These are phyloP conservation scores for Byasa hedistus DNA, from an alignment of 2,888 invertebrate species.

Conservation along the genomic window DNA sequence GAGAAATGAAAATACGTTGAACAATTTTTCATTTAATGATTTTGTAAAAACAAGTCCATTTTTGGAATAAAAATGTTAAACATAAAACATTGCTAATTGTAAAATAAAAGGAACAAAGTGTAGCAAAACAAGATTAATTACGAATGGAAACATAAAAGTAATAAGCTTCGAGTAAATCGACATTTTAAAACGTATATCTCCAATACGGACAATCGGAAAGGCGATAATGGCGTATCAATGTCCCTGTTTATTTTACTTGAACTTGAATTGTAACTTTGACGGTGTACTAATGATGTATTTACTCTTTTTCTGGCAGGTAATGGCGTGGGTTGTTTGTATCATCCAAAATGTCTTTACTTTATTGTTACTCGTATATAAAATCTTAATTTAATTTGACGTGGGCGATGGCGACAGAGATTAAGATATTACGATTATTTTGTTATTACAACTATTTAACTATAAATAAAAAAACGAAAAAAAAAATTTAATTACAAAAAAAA, in stretches of 20 bases:
- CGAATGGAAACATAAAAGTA: constrained; percentile 1
- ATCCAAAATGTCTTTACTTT: neutral
- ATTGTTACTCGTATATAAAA: too few species aligned
- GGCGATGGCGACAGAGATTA: too few species aligned
- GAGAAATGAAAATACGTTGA: too few species aligned
- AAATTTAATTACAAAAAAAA: too few species aligned
- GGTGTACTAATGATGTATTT: constrained; percentile 20
- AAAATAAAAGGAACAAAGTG: neutral
- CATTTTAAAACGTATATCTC: neutral
- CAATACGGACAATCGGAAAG: neutral
- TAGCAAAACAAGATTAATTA: constrained; percentile 11
- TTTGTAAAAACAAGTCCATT: neutral
- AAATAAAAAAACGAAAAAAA: too few species aligned
- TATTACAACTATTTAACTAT: too few species aligned
- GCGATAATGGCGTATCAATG: constrained; percentile 2
- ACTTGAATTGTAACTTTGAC: constrained; percentile 20
- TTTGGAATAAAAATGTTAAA: neutral
- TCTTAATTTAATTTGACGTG: too few species aligned
- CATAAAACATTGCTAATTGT: neutral
- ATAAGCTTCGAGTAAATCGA: neutral
- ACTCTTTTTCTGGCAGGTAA: constrained; percentile 15
- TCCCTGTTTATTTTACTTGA: constrained; percentile 15
- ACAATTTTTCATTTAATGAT: too few species aligned
- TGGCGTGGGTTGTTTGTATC: constrained; percentile 8
- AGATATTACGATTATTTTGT: too few species aligned